Evolutionary conservation across 2,113 vertebrate species (phyloP).

Genomic region (Perccottus glenii): DNA sequence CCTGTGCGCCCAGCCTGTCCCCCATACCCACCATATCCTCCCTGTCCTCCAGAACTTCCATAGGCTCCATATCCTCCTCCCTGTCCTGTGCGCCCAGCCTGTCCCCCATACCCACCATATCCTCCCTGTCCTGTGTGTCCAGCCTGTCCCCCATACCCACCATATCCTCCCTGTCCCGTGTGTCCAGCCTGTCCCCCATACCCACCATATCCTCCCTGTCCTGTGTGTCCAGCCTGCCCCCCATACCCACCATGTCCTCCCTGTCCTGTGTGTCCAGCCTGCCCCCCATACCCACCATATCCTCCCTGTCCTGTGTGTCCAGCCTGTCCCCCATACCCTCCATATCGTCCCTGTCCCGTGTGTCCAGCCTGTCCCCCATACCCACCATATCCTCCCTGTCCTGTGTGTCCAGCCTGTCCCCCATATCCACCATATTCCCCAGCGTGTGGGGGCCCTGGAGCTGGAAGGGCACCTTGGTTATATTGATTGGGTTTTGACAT

Average conservation of each 20-base stretch:
- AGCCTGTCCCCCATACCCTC: no score
- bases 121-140: neutral
- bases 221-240: slow-evolving; percentile 5
- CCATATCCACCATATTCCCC: no score
- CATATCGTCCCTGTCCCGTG: no score
- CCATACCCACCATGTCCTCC: no score
- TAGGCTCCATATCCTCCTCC: slow-evolving; percentile 12
- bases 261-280: no score
- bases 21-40: slow-evolving; percentile 33
- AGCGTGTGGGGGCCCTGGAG: neutral
- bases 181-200: slow-evolving; percentile 12
- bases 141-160: slow-evolving; percentile 16
- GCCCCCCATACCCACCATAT: no score
- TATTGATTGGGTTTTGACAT: slow-evolving; percentile 11
- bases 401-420: no score
- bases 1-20: slow-evolving; percentile 6
- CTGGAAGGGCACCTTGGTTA: slow-evolving; percentile 20
- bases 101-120: slow-evolving; percentile 13
- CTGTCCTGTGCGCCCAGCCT: neutral
- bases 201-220: neutral
- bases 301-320: no score
- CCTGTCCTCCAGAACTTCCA: no score
- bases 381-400: no score
- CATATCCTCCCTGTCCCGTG: neutral
- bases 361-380: no score